Evolutionary conservation across 1,140 invertebrate genomes (phyloP).

Genomic region (Neodiprion virginianus): DNA sequence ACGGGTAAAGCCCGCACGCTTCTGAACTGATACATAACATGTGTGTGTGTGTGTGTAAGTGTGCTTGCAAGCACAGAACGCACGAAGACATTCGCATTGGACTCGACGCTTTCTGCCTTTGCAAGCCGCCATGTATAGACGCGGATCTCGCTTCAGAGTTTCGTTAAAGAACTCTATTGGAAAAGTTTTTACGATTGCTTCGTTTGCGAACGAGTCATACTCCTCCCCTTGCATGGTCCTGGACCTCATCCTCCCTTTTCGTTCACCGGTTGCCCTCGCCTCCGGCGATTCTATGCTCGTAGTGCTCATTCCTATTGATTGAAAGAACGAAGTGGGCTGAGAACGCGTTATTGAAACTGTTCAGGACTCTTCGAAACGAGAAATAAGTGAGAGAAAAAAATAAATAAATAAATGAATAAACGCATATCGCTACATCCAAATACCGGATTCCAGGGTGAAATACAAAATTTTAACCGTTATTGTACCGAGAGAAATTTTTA

Average conservation of each 20-base stretch:
- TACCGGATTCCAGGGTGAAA: too few relatives aligned
- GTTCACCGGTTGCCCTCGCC: not conserved
- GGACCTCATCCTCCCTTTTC: not conserved
- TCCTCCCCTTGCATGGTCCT: not conserved
- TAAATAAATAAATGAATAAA: too few relatives aligned
- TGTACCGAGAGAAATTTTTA: too few relatives aligned
- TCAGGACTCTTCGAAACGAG: not conserved
- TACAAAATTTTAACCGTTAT: too few relatives aligned
- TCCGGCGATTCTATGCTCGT: not conserved
- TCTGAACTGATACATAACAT: not conserved
- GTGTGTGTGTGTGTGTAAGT: not conserved
- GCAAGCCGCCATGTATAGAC: not conserved
- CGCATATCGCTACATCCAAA: too few relatives aligned
- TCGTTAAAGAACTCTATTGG: slow-evolving; percentile 36
- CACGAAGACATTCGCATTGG: too few relatives aligned
- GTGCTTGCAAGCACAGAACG: not conserved
- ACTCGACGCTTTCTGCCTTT: not conserved
- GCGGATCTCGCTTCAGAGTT: slow-evolving; percentile 16
- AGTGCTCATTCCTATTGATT: not conserved
- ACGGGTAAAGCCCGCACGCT: not conserved
- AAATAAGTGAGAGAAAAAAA: too few relatives aligned
- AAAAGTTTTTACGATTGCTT: slow-evolving; percentile 43
- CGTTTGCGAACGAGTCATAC: slow-evolving; percentile 20
- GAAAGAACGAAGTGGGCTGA: not conserved
- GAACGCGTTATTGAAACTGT: not conserved